Evolutionary conservation across 1,140 invertebrate species (phyloP), one percentile per base, ranked within the genome.

Genomic region (Lepidostoma basale): DNA sequence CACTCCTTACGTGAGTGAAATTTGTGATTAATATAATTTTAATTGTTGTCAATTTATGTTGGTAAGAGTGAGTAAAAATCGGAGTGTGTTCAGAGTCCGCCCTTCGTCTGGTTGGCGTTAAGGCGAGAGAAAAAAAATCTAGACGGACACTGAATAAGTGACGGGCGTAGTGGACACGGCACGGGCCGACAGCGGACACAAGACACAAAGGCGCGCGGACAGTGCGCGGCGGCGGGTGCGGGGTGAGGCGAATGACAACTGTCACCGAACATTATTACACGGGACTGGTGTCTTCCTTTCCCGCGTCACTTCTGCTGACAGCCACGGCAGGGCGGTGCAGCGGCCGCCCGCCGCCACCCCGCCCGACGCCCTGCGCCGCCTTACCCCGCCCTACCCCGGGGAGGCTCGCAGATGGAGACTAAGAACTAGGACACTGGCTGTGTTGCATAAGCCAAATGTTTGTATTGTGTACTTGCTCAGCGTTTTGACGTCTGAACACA

Each of bases 241-340:
- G 26, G 60, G 60, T 14, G 44, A 44, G 25, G 54, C 52, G 68
- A 69, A 67, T 70, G 62, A 70, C 68, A 67, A 70, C 68, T 67
- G 68, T 67, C 62, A 60, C 68, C 68, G 68, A 70, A 70, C 68
- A 70, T 70, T 70, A 70, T 70, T 70, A 70, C 68, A 23, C 62
- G 60, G 40, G 60, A 16, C 40, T 49, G 44, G 42, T 63, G 68
- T 70, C 68, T 67, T 70, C 68, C 68, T 66, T 49, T 30, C 62
- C 54, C 36, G 42, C 67, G 67, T 64, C 67, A 64, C 67, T 20
- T 18, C 67, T 23, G 28, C 23, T 64, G 62, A 64, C 62, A 52
- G 62, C 18, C 45, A 18, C 23, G 62, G 39, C 45, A 36, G 42
- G 16, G 18, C 30, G 62, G 42, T 63, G 62, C 62, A 63, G 1